Evolutionary conservation across 2,888 invertebrate species (phyloP).

Genomic region (Microchrysa polita): DNA sequence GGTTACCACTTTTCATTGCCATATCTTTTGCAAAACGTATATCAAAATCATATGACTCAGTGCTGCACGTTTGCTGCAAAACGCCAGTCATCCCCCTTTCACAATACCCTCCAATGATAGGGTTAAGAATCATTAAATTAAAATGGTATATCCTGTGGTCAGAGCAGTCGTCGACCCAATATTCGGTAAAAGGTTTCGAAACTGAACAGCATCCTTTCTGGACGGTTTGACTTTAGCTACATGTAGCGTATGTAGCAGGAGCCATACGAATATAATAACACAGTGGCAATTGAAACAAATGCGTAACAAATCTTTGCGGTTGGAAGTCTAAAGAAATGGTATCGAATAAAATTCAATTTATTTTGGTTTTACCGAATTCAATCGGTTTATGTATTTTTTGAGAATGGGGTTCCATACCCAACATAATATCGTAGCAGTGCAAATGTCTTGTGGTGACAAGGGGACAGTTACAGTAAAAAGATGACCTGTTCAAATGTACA

Average conservation of each 20-base stretch:
- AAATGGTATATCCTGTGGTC: constrained; percentile 42
- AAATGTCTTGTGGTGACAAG: too few relatives aligned
- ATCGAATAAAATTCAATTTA: constrained; percentile 26
- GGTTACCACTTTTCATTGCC: constrained; percentile 21
- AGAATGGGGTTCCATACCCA: too few relatives aligned
- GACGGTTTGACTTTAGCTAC: not conserved
- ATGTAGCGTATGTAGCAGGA: not conserved
- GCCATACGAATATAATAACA: not conserved
- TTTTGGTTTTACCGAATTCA: constrained; percentile 21
- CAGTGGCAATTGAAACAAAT: constrained; percentile 38
- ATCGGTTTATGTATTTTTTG: constrained; percentile 9
- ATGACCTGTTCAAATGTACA: too few relatives aligned
- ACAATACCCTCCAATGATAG: constrained; percentile 4
- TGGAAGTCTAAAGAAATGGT: not conserved
- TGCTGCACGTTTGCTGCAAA: not conserved
- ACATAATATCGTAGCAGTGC: too few relatives aligned
- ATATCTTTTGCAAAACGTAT: not conserved
- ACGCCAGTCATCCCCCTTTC: not conserved
- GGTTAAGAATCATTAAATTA: constrained; percentile 45
- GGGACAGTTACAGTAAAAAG: too few relatives aligned
- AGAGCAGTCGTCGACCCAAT: constrained; percentile 22
- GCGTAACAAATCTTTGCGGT: constrained; percentile 41
- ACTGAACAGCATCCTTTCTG: not conserved
- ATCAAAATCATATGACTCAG: not conserved
- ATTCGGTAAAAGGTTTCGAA: constrained; percentile 32